Conservation (phyloP, 2,888 invertebrate genomes). For the Laothoe populi region DNA sequence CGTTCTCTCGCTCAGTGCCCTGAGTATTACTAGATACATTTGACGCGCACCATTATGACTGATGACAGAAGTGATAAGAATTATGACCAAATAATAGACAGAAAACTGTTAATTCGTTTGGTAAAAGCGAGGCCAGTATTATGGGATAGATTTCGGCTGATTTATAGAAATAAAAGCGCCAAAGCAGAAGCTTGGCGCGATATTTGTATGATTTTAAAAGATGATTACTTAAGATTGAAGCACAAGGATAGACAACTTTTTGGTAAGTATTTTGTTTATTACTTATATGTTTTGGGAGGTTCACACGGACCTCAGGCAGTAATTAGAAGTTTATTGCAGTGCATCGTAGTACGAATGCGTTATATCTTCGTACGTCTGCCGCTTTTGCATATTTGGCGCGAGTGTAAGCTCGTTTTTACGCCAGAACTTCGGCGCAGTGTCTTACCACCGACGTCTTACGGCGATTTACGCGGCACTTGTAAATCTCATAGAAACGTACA, state of each 20-base stretch:
- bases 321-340: background rate
- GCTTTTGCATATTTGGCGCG: too few relatives aligned
- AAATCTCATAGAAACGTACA: too few relatives aligned
- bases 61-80: background rate
- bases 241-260: constrained; percentile 26
- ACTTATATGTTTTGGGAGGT: too few relatives aligned
- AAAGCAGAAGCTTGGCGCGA: background rate
- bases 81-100: background rate
- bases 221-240: background rate
- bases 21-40: background rate
- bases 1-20: background rate
- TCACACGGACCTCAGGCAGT: background rate
- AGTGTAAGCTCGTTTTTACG: too few relatives aligned
- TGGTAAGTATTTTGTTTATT: constrained; percentile 7
- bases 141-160: background rate
- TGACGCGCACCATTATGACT: background rate
- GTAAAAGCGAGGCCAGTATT: background rate
- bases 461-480: too few relatives aligned
- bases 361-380: background rate
- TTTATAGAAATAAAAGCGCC: background rate
- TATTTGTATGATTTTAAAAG: background rate
- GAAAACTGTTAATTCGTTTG: background rate
- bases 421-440: too few relatives aligned
- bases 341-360: background rate
- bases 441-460: too few relatives aligned